Conservation (phyloP, 2,797 vertebrate species). For the Leptoclinus maculatus region DNA sequence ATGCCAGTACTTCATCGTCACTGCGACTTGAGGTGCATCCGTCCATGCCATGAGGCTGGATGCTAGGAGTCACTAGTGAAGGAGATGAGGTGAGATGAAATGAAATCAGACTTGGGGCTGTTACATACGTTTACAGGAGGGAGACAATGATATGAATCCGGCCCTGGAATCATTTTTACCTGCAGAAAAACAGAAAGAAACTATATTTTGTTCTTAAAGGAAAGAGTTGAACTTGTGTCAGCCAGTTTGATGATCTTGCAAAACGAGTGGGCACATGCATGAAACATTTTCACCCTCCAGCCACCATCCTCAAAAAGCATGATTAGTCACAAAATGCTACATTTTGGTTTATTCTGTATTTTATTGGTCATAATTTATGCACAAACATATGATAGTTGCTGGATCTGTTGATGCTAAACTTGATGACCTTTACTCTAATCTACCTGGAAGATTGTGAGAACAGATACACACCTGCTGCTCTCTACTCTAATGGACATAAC, state of each 20-base stretch:
- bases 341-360: neutral
- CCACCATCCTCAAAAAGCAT: neutral
- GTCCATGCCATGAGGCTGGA: neutral
- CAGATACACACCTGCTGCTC: neutral
- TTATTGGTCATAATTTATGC: neutral
- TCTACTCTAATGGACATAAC: neutral
- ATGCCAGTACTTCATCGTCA: constrained; percentile 5
- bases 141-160: neutral
- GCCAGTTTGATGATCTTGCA: neutral
- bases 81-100: neutral
- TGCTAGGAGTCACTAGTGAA: constrained; percentile 2
- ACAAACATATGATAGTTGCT: neutral
- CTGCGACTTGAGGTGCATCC: neutral
- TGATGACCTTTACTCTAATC: neutral
- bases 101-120: neutral
- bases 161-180: neutral
- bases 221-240: neutral
- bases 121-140: neutral
- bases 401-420: neutral
- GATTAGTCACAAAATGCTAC: neutral
- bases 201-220: neutral
- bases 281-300: neutral
- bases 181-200: neutral
- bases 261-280: neutral
- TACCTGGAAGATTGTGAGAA: neutral